These are phyloP conservation scores for Neodiprion pinetum DNA, from an alignment of 1,140 invertebrate species.

Conservation along the genomic window DNA sequence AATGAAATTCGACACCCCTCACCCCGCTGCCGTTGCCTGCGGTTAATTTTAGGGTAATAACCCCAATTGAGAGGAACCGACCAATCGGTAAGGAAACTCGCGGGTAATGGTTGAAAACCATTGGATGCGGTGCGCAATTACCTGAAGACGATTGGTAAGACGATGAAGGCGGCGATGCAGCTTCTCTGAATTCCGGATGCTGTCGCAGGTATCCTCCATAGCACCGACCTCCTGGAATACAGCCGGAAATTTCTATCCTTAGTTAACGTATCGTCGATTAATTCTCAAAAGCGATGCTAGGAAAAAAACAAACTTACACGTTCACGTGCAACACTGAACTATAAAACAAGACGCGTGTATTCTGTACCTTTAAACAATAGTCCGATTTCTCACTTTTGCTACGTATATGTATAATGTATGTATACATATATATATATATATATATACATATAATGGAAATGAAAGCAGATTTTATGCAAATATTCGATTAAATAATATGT, in stretches of 20 bases:
- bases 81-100: background rate
- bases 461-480: no score
- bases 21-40: background rate
- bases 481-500: no score
- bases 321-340: no score
- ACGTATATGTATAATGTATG: no score
- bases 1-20: background rate
- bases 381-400: no score
- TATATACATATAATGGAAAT: no score
- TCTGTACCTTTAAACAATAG: no score
- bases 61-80: background rate
- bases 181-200: constrained; percentile 4
- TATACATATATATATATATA: no score
- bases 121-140: constrained; percentile 7
- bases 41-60: constrained; percentile 3
- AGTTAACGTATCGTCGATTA: background rate
- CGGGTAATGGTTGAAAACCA: background rate
- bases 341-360: no score
- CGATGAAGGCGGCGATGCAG: constrained; percentile 8
- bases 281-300: background rate
- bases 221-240: constrained; percentile 8
- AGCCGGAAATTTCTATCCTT: background rate
- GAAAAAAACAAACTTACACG: background rate
- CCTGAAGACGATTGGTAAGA: constrained; percentile 14
- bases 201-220: constrained; percentile 3